A percentile compares a stretch with the other conserved stretches of the same genome.
These are phyloP conservation scores for Microctonus brassicae DNA, from an alignment of 2,888 invertebrate species.

Conservation along the genomic window DNA sequence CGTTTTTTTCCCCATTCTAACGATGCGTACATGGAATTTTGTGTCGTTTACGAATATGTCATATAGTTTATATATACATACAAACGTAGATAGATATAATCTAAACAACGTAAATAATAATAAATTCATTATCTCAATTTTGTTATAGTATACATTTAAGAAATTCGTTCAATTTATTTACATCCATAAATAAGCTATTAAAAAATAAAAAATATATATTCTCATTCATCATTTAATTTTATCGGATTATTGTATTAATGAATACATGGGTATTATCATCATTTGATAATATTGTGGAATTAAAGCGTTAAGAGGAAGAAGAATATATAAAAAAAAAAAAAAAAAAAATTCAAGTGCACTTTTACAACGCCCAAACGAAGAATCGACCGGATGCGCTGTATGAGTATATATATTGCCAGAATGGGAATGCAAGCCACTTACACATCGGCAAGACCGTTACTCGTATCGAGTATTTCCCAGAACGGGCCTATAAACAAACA, in stretches of 20 bases:
- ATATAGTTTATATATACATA: too few relatives aligned
- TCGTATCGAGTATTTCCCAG: constrained; percentile 64
- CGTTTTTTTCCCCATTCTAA: background rate
- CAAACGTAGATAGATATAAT: too few relatives aligned
- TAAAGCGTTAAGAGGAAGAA: background rate
- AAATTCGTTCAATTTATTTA: background rate
- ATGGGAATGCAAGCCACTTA: constrained; percentile 62
- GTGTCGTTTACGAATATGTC: too few relatives aligned
- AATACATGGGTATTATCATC: background rate
- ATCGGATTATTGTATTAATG: background rate
- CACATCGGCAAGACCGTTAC: constrained; percentile 66
- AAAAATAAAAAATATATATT: background rate
- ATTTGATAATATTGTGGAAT: background rate
- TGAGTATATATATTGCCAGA: constrained; percentile 61
- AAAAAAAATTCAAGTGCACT: background rate
- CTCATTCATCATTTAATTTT: background rate
- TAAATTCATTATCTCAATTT: too few relatives aligned
- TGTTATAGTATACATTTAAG: background rate
- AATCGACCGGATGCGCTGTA: constrained; percentile 59
- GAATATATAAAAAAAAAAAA: constrained; percentile 5
- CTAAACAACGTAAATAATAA: too few relatives aligned
- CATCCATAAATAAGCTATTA: background rate
- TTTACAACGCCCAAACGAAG: constrained; percentile 43
- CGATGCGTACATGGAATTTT: too few relatives aligned
- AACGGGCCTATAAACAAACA: constrained; percentile 67